Conservation (phyloP, 2,888 invertebrate genomes). For the Ophion obscuratus region DNA sequence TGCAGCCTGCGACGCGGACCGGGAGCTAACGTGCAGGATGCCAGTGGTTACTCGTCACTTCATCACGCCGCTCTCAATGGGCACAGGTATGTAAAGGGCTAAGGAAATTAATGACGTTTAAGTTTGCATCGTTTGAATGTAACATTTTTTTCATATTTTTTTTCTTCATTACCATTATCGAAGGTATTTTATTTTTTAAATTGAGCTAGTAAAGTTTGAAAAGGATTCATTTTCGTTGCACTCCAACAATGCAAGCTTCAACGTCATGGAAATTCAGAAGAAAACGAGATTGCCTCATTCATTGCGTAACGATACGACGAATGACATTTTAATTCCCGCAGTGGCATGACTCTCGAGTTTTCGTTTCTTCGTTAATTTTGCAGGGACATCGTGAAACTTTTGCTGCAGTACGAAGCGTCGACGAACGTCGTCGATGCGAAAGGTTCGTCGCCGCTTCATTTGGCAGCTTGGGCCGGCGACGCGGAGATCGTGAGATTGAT, state of each 20-base stretch:
- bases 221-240: no score
- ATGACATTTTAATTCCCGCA: background rate
- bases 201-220: no score
- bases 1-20: slow-evolving; percentile 94
- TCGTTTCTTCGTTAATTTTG: slow-evolving; percentile 41
- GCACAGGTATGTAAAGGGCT: slow-evolving; percentile 88
- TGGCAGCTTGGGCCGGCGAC: slow-evolving; percentile 98
- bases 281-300: no score
- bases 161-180: no score
- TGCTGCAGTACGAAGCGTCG: slow-evolving; percentile 94
- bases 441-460: slow-evolving; percentile 96
- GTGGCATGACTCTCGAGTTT: background rate
- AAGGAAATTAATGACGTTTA: background rate
- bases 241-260: no score
- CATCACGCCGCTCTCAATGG: slow-evolving; percentile 98
- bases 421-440: slow-evolving; percentile 95
- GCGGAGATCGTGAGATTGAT: slow-evolving; percentile 94
- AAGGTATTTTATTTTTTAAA: no score
- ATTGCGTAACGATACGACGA: background rate
- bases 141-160: no score
- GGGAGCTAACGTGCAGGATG: slow-evolving; percentile 96
- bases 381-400: slow-evolving; percentile 93
- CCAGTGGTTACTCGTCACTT: slow-evolving; percentile 96
- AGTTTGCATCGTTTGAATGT: no score
- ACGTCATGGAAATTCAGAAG: no score